These are phyloP conservation scores for Drosophila lini DNA, from an alignment of 1,140 invertebrate genomes.

Conservation along the genomic window DNA sequence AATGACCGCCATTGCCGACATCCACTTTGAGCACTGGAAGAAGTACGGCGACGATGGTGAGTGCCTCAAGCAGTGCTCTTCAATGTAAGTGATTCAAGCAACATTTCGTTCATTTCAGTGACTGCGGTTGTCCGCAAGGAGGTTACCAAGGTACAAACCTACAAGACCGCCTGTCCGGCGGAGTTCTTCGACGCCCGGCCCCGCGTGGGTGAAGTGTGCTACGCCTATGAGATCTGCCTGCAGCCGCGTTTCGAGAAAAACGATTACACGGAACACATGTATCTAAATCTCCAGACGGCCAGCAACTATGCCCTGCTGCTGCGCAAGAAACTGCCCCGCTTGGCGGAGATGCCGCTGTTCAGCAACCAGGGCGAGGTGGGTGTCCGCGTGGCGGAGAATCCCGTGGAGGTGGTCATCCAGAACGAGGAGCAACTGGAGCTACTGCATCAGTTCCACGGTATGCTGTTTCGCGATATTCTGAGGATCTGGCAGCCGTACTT, in stretches of 20 bases:
- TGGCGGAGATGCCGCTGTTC: slow-evolving; percentile 93
- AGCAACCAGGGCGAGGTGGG: slow-evolving; percentile 92
- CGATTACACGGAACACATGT: slow-evolving; percentile 67
- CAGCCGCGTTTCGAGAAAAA: slow-evolving; percentile 50
- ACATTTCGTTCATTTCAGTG: slow-evolving; percentile 18
- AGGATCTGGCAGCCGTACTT: slow-evolving; percentile 91
- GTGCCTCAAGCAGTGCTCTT: background rate
- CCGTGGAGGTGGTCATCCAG: slow-evolving; percentile 86
- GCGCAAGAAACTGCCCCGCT: slow-evolving; percentile 85
- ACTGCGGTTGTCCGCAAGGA: slow-evolving; percentile 8
- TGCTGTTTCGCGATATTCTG: slow-evolving; percentile 89
- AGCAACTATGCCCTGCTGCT: slow-evolving; percentile 87
- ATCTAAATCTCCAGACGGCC: slow-evolving; percentile 68
- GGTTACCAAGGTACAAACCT: background rate
- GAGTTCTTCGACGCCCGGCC: slow-evolving; percentile 64
- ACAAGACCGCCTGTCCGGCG: slow-evolving; percentile 49
- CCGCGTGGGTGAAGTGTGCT: slow-evolving; percentile 55
- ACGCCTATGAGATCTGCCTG: slow-evolving; percentile 65
- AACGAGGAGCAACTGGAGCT: slow-evolving; percentile 84
- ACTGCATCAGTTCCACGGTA: slow-evolving; percentile 87
- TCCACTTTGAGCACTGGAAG: slow-evolving; percentile 84
- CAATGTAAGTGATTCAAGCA: background rate
- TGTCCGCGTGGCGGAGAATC: slow-evolving; percentile 86
- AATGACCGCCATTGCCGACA: slow-evolving; percentile 60
- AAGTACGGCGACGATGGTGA: slow-evolving; percentile 85